These are phyloP conservation scores for Haliclystus octoradiatus DNA, from an alignment of 30 jellyfish, hydroid and myxozoan genomes.

Conservation along the genomic window DNA sequence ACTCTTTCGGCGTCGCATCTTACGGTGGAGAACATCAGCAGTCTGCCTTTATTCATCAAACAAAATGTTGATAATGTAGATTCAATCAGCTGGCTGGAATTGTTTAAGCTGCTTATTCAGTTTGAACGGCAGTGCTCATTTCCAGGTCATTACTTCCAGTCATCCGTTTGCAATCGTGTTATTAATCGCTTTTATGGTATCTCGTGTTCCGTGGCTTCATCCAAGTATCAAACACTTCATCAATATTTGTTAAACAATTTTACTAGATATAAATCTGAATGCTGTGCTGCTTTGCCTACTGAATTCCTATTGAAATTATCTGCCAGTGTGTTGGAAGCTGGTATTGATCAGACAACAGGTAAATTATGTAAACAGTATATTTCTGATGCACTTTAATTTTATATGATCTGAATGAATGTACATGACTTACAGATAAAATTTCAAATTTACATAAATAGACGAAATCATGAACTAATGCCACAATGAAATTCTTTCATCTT, in stretches of 20 bases:
- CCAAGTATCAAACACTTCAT: slow-evolving; percentile 27
- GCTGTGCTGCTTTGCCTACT: slow-evolving; percentile 67
- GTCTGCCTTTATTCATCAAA: background rate
- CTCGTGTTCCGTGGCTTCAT: slow-evolving; percentile 8
- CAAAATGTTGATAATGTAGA: background rate
- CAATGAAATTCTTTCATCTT: too few relatives aligned
- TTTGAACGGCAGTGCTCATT: background rate
- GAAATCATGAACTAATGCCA: too few relatives aligned
- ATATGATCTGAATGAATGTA: too few relatives aligned
- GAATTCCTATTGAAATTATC: slow-evolving; percentile 21
- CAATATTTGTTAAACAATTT: slow-evolving; percentile 24
- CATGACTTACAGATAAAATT: too few relatives aligned
- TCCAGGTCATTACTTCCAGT: background rate
- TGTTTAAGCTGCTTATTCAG: background rate
- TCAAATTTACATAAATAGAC: too few relatives aligned
- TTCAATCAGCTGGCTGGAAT: background rate
- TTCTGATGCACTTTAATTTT: too few relatives aligned
- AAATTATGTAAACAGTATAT: too few relatives aligned
- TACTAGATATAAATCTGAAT: slow-evolving; percentile 42
- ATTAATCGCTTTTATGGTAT: background rate
- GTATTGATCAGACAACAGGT: too few relatives aligned
- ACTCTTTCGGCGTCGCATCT: background rate
- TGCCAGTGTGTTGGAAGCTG: background rate
- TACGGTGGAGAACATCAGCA: background rate
- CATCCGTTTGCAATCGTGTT: background rate